These are phyloP conservation scores for Apis mellifera DNA, from an alignment of 1,140 invertebrate genomes.

Conservation along the genomic window Amel_HAv3.1 CM009931.2:5170001-5170500, in stretches of 20 bases:
- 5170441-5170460: no score
- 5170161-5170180: slow-evolving; percentile 67
- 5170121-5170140: slow-evolving; percentile 58
- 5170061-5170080: slow-evolving; percentile 32
- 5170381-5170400: no score
- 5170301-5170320: slow-evolving; percentile 62
- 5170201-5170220: slow-evolving; percentile 64
- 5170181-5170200: slow-evolving; percentile 67
- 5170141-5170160: slow-evolving; percentile 68
- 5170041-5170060: slow-evolving; percentile 31
- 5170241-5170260: slow-evolving; percentile 47
- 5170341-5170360: not conserved
- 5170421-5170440: no score
- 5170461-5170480: no score
- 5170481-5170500: no score
- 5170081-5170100: slow-evolving; percentile 61
- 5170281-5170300: slow-evolving; percentile 1
- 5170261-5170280: slow-evolving; percentile 31
- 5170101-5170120: slow-evolving; percentile 61
- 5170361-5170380: not conserved
- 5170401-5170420: no score
- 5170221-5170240: slow-evolving; percentile 63
- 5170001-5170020: slow-evolving; percentile 39
- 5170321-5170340: slow-evolving; percentile 27
- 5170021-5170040: not conserved